Conservation (phyloP, 2,888 invertebrate species). For the Poecilobothrus nobilitatus region DNA sequence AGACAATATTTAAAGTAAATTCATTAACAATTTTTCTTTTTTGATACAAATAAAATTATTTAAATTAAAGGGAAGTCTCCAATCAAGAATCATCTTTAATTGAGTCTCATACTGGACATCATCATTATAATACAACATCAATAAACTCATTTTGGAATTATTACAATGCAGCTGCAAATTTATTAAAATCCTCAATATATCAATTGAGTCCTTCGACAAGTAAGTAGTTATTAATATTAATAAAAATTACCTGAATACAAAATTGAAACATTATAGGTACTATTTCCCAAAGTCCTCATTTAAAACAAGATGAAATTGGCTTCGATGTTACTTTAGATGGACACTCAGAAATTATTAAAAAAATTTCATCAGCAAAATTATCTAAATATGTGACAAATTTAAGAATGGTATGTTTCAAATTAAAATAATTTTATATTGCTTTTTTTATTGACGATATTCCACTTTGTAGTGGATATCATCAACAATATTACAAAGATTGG, state of each 20-base stretch:
- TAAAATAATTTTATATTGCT: not conserved
- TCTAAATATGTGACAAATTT: conserved; percentile 73
- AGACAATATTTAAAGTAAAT: conserved; percentile 45
- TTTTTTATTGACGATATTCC: not conserved
- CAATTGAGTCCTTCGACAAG: conserved; percentile 38
- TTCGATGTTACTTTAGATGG: conserved; percentile 33
- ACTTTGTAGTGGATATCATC: conserved; percentile 68
- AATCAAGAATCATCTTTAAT: conserved; percentile 33
- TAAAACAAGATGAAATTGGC: conserved; percentile 37
- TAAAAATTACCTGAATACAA: not conserved
- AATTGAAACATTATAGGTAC: conserved; percentile 20
- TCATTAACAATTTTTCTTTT: conserved; percentile 20
- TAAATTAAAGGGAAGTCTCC: conserved; percentile 28
- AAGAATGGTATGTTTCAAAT: conserved; percentile 50
- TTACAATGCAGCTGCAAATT: conserved; percentile 39
- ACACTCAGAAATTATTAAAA: conserved; percentile 42
- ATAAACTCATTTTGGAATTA: conserved; percentile 43
- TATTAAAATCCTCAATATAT: conserved; percentile 40
- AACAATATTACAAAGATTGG: conserved; percentile 69
- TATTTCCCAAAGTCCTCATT: conserved; percentile 35
- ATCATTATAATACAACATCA: conserved; percentile 28
- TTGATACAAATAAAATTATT: not conserved
- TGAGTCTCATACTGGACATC: conserved; percentile 30
- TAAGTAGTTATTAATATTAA: conserved; percentile 17
- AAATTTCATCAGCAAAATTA: conserved; percentile 51